Percentiles rank a stretch among this genome's conserved stretches.
Conservation (phyloP, 1,140 invertebrate species). For the Potamilus streckersoni region DNA sequence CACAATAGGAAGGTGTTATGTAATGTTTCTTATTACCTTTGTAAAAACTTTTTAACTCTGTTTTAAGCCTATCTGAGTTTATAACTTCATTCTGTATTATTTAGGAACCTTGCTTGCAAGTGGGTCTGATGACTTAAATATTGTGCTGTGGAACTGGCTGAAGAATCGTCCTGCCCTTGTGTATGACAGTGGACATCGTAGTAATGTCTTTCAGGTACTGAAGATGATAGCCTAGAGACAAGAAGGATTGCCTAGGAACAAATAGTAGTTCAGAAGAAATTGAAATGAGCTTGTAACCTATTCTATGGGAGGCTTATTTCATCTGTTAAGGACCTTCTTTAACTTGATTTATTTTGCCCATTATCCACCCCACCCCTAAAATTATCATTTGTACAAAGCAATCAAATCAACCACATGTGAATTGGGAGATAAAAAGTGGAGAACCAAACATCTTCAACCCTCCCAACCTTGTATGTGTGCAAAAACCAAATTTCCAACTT, state of each 20-base stretch:
- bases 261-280: not conserved
- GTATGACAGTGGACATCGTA: slow-evolving; percentile 83
- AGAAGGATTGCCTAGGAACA: not conserved
- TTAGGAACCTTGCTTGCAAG: slow-evolving; percentile 82
- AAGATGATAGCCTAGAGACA: not conserved
- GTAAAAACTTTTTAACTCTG: not conserved
- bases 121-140: slow-evolving; percentile 89
- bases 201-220: slow-evolving; percentile 90
- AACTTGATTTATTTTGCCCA: not conserved
- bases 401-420: not conserved
- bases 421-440: too few species aligned
- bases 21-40: too few species aligned
- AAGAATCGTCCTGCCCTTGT: slow-evolving; percentile 74
- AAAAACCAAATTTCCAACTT: too few species aligned
- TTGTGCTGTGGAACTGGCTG: slow-evolving; percentile 93
- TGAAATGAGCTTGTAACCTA: not conserved
- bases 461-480: too few species aligned
- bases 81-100: slow-evolving; percentile 10
- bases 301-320: not conserved
- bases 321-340: not conserved
- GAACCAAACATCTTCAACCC: too few species aligned
- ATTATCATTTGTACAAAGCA: not conserved
- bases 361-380: not conserved
- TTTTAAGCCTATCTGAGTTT: not conserved
- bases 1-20: too few species aligned